Percentiles rank a stretch among this genome's conserved stretches.
phyloP scores from a whole-genome alignment of 2,888 invertebrate species.

The Macaria notata region DNA sequence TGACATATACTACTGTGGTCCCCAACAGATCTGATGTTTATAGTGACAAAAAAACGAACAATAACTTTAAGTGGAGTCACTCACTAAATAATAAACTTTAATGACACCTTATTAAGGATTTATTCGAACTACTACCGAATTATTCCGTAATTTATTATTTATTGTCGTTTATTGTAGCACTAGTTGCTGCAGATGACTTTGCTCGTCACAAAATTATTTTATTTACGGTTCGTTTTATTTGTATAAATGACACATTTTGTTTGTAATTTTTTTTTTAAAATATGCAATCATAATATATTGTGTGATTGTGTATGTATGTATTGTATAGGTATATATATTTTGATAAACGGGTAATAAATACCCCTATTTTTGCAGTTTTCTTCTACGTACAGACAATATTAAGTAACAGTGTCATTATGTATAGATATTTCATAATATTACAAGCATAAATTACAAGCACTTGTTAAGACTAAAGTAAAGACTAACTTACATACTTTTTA shows the following conservation, averaged over 20 bases:
- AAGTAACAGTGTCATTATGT: too few species aligned
- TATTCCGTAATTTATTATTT: constrained; percentile 79
- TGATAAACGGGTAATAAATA: background rate
- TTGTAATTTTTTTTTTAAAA: too few species aligned
- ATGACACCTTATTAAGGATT: constrained; percentile 79
- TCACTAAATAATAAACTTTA: constrained; percentile 72
- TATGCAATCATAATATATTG: background rate
- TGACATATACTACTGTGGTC: constrained; percentile 38
- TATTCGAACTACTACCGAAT: constrained; percentile 71
- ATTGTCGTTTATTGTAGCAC: constrained; percentile 35
- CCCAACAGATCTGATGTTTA: constrained; percentile 48
- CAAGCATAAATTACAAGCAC: too few species aligned
- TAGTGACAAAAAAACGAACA: constrained; percentile 62
- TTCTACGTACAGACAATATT: too few species aligned
- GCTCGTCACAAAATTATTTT: background rate
- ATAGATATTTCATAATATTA: too few species aligned
- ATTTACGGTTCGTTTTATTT: background rate
- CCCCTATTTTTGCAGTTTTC: too few species aligned
- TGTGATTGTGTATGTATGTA: background rate
- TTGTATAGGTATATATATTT: background rate
- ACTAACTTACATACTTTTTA: too few species aligned
- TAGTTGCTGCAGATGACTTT: constrained; percentile 1
- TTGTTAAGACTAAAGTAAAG: too few species aligned
- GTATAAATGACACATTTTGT: too few species aligned
- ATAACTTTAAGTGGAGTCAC: constrained; percentile 72